Evolutionary conservation across 2,113 vertebrate genomes (phyloP).

Genomic region (Hiodon alosoides): DNA sequence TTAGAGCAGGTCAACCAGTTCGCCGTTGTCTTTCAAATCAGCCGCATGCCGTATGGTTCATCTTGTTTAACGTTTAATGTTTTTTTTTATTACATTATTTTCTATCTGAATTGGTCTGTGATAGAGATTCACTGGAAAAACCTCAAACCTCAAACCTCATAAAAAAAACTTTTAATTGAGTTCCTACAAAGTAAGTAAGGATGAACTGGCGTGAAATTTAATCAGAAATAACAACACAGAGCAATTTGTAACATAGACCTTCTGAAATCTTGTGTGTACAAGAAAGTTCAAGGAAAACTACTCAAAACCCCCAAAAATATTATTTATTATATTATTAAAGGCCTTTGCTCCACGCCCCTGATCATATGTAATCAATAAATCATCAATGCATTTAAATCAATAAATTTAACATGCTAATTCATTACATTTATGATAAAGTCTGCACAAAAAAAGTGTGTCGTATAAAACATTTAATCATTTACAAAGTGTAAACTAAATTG

Average conservation of each 20-base stretch:
- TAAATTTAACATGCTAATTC: too few species aligned
- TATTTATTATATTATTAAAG: too few species aligned
- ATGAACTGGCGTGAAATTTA: conserved; percentile 43
- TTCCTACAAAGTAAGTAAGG: conserved; percentile 32
- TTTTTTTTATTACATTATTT: not conserved
- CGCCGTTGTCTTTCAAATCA: not conserved
- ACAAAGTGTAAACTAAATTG: too few species aligned
- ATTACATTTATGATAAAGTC: too few species aligned
- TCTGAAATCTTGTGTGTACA: not conserved
- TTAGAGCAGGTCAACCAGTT: not conserved
- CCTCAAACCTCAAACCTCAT: too few species aligned
- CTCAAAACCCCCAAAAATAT: not conserved
- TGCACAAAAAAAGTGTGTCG: too few species aligned
- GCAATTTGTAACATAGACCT: not conserved
- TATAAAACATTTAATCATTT: too few species aligned
- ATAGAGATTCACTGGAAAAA: not conserved
- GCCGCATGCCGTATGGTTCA: not conserved
- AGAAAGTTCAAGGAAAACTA: conserved; percentile 23
- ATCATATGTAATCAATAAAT: too few species aligned
- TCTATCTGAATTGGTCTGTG: not conserved
- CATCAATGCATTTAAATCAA: too few species aligned
- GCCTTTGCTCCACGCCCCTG: too few species aligned
- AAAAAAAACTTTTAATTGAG: conserved; percentile 39
- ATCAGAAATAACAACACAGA: conserved; percentile 27
- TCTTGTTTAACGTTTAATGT: not conserved